Percentiles rank a stretch among this genome's conserved stretches.
Conservation (phyloP, 2,113 vertebrate genomes). For the Stercorarius parasiticus region DNA sequence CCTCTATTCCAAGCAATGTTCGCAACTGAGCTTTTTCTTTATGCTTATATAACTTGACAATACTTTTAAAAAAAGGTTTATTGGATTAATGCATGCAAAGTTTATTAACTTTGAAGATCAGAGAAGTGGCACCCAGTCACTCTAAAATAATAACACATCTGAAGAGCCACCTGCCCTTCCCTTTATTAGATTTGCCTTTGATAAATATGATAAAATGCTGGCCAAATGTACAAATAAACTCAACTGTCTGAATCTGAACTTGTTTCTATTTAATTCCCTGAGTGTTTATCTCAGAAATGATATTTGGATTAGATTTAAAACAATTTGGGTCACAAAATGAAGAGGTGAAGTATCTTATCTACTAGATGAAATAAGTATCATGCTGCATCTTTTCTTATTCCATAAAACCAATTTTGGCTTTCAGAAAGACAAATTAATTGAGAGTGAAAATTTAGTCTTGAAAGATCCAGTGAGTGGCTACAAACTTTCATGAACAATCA, state of each 20-base stretch:
- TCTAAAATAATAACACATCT: neutral
- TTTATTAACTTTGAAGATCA: neutral
- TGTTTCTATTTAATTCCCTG: neutral
- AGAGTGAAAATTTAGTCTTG: neutral
- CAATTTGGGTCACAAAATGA: neutral
- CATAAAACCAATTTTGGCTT: neutral
- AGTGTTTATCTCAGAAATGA: neutral
- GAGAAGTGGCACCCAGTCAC: neutral
- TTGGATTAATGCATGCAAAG: neutral
- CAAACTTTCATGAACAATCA: neutral
- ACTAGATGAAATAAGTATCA: neutral
- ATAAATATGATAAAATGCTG: neutral
- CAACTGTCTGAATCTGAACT: neutral
- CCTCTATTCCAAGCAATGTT: neutral
- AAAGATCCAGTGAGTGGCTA: neutral
- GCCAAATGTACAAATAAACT: neutral
- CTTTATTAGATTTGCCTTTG: neutral
- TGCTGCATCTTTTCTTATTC: neutral
- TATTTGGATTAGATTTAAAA: neutral
- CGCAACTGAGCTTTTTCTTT: neutral
- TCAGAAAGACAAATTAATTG: neutral
- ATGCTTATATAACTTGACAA: neutral
- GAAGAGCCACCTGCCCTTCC: neutral
- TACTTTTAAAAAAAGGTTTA: neutral
- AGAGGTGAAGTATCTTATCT: neutral